Evolutionary conservation across 2,888 invertebrate genomes (phyloP).

Genomic region (Diabrotica balteata): DNA sequence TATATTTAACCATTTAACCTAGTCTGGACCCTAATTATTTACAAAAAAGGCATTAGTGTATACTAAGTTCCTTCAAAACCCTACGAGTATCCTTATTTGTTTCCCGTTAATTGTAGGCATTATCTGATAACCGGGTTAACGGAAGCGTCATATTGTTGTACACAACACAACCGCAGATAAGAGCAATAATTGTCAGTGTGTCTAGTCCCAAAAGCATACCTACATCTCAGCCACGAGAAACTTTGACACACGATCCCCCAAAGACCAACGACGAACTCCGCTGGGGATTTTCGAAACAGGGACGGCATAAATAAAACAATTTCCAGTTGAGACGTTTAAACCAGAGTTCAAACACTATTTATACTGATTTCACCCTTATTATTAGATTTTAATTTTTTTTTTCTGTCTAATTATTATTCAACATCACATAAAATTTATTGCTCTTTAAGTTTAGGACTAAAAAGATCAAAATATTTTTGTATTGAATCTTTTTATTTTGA

Average conservation of each 20-base stretch:
- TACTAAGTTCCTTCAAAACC: background rate
- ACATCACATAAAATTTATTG: too few relatives aligned
- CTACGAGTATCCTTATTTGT: constrained; percentile 5
- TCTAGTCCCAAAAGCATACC: constrained; percentile 29
- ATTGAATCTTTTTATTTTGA: too few relatives aligned
- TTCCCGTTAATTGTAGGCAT: constrained; percentile 14
- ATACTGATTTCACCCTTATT: too few relatives aligned
- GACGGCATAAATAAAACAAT: constrained; percentile 2
- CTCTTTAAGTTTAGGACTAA: too few relatives aligned
- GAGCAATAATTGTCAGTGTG: constrained; percentile 33
- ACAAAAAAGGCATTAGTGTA: too few relatives aligned
- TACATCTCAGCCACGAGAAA: constrained; percentile 29
- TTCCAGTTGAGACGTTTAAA: too few relatives aligned
- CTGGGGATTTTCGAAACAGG: constrained; percentile 7
- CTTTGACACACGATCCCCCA: constrained; percentile 30
- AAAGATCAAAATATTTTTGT: too few relatives aligned
- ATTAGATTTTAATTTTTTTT: too few relatives aligned
- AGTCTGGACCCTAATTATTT: too few relatives aligned
- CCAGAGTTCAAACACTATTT: too few relatives aligned
- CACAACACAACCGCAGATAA: constrained; percentile 25
- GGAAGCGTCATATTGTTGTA: constrained; percentile 11
- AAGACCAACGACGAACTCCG: constrained; percentile 7
- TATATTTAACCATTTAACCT: too few relatives aligned
- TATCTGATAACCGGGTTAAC: constrained; percentile 15
- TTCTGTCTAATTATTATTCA: too few relatives aligned